These are phyloP conservation scores for Mycteria americana DNA, from an alignment of 2,797 vertebrate species.

Conservation along the genomic window DNA sequence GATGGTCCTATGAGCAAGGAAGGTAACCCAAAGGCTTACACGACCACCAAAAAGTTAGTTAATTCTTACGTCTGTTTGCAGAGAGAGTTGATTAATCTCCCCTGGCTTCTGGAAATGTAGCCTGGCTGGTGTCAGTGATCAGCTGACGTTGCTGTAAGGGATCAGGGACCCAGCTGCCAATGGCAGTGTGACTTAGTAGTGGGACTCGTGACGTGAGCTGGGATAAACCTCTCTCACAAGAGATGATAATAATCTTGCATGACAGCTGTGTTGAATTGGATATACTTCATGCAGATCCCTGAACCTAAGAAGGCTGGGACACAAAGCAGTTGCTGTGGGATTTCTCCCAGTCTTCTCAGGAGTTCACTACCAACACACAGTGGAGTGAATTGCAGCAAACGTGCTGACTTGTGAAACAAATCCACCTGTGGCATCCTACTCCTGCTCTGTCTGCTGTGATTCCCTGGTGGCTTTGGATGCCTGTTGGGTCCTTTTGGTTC, in stretches of 20 bases:
- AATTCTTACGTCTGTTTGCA: not conserved
- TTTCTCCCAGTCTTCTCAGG: not conserved
- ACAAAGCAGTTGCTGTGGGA: not conserved
- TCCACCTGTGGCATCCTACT: not conserved
- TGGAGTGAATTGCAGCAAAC: not conserved
- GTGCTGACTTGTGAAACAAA: not conserved
- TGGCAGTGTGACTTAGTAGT: not conserved
- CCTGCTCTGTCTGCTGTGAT: not conserved
- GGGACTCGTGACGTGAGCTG: not conserved
- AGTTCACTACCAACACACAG: not conserved
- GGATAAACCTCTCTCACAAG: not conserved
- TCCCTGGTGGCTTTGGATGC: not conserved
- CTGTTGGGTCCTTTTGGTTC: not conserved
- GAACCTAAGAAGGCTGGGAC: not conserved
- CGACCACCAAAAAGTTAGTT: accelerated
- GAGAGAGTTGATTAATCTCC: not conserved
- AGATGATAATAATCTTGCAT: not conserved
- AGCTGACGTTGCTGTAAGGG: not conserved
- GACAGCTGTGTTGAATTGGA: too few species aligned
- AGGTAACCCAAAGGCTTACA: not conserved
- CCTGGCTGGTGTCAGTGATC: not conserved
- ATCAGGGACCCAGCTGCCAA: not conserved
- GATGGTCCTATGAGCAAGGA: not conserved
- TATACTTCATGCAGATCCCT: not conserved
- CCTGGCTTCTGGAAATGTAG: not conserved